These are phyloP conservation scores for Odontocerum albicorne DNA, from an alignment of 2,888 invertebrate genomes.

Conservation along the genomic window DNA sequence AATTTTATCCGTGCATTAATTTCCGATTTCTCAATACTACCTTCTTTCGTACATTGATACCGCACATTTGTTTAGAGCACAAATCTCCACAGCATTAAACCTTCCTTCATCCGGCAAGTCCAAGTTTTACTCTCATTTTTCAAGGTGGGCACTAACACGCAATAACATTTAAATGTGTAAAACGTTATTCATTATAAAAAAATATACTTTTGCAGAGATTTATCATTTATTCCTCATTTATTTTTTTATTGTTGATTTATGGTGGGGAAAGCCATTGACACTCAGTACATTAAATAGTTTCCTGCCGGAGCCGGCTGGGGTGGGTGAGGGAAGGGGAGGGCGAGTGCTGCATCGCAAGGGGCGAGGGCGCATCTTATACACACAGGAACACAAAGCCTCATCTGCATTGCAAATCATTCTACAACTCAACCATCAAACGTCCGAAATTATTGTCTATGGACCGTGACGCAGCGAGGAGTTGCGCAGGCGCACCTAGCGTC, in stretches of 20 bases:
- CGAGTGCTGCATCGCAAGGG: constrained; percentile 8
- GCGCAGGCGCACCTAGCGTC: constrained; percentile 10
- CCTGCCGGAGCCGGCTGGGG: constrained; percentile 9
- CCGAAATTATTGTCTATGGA: constrained; percentile 30
- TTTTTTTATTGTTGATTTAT: constrained; percentile 21
- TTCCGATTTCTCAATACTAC: no score
- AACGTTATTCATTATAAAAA: no score
- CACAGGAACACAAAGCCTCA: constrained; percentile 12
- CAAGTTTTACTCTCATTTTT: no score
- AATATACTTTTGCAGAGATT: no score
- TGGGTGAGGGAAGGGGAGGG: constrained; percentile 4
- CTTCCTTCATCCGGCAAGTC: no score
- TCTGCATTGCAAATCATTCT: constrained; percentile 31
- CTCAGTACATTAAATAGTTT: constrained; percentile 29
- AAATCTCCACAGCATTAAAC: no score
- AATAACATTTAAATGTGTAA: no score
- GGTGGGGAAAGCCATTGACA: constrained; percentile 24
- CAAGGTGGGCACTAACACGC: no score
- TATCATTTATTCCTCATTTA: not conserved
- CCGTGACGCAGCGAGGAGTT: constrained; percentile 6
- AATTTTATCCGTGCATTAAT: no score
- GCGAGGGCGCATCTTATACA: not conserved
- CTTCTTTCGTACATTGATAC: no score
- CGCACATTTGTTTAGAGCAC: no score
- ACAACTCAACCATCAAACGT: constrained; percentile 29